Percentiles rank a stretch among this genome's conserved stretches.
These are phyloP conservation scores for Lithobates pipiens DNA, from an alignment of 2,797 vertebrate genomes.

Conservation along the genomic window DNA sequence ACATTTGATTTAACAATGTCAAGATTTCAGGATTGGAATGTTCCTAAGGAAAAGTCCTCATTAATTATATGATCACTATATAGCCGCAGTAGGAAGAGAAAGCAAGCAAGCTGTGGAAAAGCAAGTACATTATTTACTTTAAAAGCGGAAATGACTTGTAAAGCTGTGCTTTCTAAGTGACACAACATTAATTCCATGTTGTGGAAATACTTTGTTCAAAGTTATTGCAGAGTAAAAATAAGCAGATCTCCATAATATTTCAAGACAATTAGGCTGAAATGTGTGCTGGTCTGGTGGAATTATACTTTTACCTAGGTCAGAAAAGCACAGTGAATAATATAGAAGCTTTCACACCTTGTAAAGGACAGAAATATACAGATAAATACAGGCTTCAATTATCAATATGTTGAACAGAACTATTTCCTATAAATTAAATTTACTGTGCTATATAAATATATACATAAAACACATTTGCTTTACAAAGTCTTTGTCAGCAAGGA, in stretches of 20 bases:
- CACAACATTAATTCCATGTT: neutral
- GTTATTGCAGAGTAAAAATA: neutral
- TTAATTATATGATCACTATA: neutral
- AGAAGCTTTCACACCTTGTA: neutral
- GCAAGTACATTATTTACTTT: neutral
- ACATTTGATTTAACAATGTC: conserved; percentile 37
- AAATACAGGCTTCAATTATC: too few species aligned
- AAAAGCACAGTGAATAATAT: neutral
- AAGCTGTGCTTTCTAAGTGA: neutral
- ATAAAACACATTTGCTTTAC: too few species aligned
- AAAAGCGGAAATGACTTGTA: neutral
- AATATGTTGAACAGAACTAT: too few species aligned
- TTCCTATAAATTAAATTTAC: too few species aligned
- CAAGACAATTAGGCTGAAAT: neutral
- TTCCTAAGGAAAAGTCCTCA: conserved; percentile 9
- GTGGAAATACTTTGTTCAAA: conserved; percentile 1
- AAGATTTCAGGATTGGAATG: conserved; percentile 27
- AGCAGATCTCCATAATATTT: neutral
- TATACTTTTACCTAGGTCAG: neutral
- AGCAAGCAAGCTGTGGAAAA: neutral
- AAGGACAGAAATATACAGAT: neutral
- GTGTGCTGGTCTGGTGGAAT: neutral
- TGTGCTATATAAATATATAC: too few species aligned
- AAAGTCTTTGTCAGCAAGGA: too few species aligned
- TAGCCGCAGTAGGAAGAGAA: neutral